A percentile compares a stretch with the other conserved stretches of the same genome.
Evolutionary conservation across 2,113 vertebrate species (phyloP).

Genomic region (Poeciliopsis occidentalis): DNA sequence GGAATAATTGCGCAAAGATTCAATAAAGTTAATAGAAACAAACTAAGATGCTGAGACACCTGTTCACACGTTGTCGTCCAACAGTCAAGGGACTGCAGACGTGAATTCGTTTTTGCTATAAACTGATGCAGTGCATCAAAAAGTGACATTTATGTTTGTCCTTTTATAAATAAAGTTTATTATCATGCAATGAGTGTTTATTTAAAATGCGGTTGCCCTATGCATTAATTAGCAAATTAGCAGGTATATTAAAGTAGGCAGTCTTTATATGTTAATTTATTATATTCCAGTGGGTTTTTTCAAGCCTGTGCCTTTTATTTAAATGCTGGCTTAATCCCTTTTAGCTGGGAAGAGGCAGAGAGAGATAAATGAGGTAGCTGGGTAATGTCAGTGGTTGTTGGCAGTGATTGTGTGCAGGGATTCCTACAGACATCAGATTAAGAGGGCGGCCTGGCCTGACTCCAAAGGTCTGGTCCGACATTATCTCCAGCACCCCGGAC

Average conservation of each 20-base stretch:
- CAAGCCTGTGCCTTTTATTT: not conserved
- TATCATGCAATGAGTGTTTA: not conserved
- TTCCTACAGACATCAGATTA: constrained; percentile 47
- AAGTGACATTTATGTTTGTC: too few relatives aligned
- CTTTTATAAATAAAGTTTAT: too few relatives aligned
- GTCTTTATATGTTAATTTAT: not conserved
- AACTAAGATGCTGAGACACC: too few relatives aligned
- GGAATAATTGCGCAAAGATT: not conserved
- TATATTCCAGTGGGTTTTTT: not conserved
- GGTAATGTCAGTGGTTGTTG: constrained; percentile 35
- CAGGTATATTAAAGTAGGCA: not conserved
- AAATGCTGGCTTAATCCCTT: constrained; percentile 11
- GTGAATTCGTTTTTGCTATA: too few relatives aligned
- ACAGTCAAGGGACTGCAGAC: too few relatives aligned
- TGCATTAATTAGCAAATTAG: not conserved
- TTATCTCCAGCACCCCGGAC: constrained; percentile 68
- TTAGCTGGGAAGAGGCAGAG: constrained; percentile 15
- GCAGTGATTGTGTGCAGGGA: constrained; percentile 35
- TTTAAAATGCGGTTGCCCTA: not conserved
- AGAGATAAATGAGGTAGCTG: constrained; percentile 50
- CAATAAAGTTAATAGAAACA: not conserved
- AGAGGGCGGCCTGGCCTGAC: constrained; percentile 47
- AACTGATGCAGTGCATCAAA: too few relatives aligned
- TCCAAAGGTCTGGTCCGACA: constrained; percentile 66
- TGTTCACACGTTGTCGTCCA: too few relatives aligned